Percentiles rank a stretch among this genome's conserved stretches.
These are phyloP conservation scores for Lucilia sericata DNA, from an alignment of 1,140 invertebrate genomes.

Conservation along the genomic window DNA sequence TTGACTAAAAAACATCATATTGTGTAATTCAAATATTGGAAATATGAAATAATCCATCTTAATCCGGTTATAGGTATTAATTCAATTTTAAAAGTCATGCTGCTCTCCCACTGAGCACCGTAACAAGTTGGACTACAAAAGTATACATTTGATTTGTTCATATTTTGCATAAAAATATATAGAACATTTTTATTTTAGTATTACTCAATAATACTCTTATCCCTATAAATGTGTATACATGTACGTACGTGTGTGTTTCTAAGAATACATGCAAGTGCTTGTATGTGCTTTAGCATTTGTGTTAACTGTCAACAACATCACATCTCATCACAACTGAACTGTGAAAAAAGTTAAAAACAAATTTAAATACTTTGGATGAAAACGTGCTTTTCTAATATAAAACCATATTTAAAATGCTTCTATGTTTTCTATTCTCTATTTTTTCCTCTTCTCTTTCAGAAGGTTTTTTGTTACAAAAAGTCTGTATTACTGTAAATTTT, in stretches of 20 bases:
- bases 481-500: neutral
- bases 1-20: no score
- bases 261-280: neutral
- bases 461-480: neutral
- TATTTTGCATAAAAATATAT: neutral
- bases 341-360: neutral
- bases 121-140: no score
- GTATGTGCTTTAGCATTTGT: neutral
- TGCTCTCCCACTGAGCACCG: neutral
- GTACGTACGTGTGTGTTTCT: neutral
- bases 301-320: slow-evolving; percentile 19
- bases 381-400: slow-evolving; percentile 23
- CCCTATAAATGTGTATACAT: no score
- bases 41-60: no score
- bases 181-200: neutral
- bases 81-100: no score
- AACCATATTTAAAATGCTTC: slow-evolving; percentile 21
- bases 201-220: neutral
- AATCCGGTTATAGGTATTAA: no score
- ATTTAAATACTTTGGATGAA: neutral
- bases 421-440: neutral
- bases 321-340: neutral
- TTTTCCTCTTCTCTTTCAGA: neutral
- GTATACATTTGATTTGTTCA: neutral
- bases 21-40: no score